phyloP scores from a whole-genome alignment of 2,113 vertebrate genomes.

The Hyperopisus bebe region DNA sequence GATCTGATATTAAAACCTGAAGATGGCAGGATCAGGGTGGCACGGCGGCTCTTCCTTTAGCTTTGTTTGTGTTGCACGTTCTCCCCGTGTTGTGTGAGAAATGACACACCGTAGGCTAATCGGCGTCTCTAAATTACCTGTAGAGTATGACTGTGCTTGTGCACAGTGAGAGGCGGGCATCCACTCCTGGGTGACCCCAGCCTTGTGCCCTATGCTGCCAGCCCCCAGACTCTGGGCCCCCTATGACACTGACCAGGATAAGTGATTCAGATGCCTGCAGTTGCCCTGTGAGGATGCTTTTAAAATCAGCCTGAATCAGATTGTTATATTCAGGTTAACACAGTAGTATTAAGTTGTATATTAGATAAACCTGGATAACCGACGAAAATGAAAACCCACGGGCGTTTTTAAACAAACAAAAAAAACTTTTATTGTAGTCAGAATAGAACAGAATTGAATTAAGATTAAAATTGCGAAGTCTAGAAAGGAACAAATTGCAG shows the following conservation, averaged over 20 bases:
- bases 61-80: neutral
- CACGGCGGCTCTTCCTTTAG: neutral
- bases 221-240: neutral
- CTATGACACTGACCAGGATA: neutral
- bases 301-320: neutral
- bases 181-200: neutral
- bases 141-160: neutral
- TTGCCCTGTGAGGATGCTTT: neutral
- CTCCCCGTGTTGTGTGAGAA: neutral
- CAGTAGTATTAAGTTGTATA: neutral
- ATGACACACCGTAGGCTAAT: neutral
- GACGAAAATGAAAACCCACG: neutral
- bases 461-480: neutral
- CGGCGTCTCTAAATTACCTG: neutral
- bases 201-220: neutral
- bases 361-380: neutral
- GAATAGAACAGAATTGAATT: neutral
- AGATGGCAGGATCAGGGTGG: neutral
- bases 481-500: neutral
- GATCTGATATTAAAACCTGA: neutral
- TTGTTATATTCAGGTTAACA: neutral
- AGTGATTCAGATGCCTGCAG: neutral
- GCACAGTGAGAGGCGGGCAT: neutral
- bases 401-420: neutral
- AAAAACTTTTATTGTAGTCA: neutral